Evolutionary conservation across 2,888 invertebrate genomes (phyloP), one percentile per base, ranked within the genome.

Genomic region (Junonia oenone): DNA sequence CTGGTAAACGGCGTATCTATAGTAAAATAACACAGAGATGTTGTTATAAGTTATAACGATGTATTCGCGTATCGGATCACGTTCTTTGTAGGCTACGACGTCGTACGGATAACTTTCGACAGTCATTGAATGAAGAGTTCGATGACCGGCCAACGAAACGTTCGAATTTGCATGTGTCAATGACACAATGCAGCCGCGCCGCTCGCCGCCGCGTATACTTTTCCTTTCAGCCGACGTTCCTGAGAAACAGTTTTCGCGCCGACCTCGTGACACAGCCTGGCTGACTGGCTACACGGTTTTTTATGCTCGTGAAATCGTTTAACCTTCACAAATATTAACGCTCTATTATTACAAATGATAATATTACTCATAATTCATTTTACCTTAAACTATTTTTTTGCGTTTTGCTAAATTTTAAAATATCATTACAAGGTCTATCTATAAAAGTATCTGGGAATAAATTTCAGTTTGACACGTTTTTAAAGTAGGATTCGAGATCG

Each of bases 131-230:
- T 85, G 83, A 77, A 70, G 72, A 72, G 88, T 78, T 87, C 87
- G 75, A 78, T 79, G 86, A 85, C 88, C 88, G 76, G 74, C 68
- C 78, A 74, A 71, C 78, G 79, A 77, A 79, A 78, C 81, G 81
- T 75, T 76, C 79, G 75, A 75, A 87, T 90, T 88, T 89, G 88
- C 89, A 90, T 88, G 86, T 87, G 89, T 89, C 89, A 88, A 78
- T 88, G 89, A 89, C 89, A 81, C 81, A 78, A 78, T 78, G 82
- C 79, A 80, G 73, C 64, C 73, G 65, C 73, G 64, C 38, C 69
- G 65, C 37, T 51, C 51, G 45, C 69, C 68, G 70, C 74, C 75
- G 80, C 80, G 74, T 78, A 78, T 79, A 88, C 88, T 88, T 88
- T 88, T 88, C 85, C 88, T 88, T 88, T 89, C 88, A 79, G 77